These are phyloP conservation scores for Alethe diademata DNA, from an alignment of 2,113 vertebrate genomes.

Conservation along the genomic window DNA sequence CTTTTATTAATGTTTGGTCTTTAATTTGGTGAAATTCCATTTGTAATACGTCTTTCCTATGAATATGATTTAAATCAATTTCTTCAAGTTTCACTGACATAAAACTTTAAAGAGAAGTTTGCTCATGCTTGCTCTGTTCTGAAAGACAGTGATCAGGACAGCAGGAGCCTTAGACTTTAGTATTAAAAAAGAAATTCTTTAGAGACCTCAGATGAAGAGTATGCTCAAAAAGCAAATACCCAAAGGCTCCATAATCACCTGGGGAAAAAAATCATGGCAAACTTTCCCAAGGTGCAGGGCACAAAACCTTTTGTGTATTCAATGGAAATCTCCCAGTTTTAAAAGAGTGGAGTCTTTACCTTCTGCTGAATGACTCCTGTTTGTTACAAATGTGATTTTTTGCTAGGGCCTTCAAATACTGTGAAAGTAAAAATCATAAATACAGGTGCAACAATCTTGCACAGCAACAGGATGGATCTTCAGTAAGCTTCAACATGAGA, in stretches of 20 bases:
- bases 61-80: background rate
- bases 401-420: background rate
- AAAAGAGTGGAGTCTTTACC: background rate
- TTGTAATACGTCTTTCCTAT: background rate
- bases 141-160: background rate
- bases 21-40: background rate
- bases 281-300: background rate
- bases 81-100: background rate
- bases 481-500: background rate
- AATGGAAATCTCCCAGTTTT: background rate
- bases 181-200: background rate
- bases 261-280: background rate
- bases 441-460: rapidly evolving
- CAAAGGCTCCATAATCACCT: background rate
- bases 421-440: background rate
- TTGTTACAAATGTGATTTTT: background rate
- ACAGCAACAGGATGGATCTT: background rate
- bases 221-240: background rate
- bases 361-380: background rate
- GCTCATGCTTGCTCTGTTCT: background rate
- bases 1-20: background rate
- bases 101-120: background rate
- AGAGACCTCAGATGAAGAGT: background rate
- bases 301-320: background rate
- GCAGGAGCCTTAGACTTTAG: background rate